phyloP scores from a whole-genome alignment of 2,888 invertebrate genomes.

The Bellardia pandia region DNA sequence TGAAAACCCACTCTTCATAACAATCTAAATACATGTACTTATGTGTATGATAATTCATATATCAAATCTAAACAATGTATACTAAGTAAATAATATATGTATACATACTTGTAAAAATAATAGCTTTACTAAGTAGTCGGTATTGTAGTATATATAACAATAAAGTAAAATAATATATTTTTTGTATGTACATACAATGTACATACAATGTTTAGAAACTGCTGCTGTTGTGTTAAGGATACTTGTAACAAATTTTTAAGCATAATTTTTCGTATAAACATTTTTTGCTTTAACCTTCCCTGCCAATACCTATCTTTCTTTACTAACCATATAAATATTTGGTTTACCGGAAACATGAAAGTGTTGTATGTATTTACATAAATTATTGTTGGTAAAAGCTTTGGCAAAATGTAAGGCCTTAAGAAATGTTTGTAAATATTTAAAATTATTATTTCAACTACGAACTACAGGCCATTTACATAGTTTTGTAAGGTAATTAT shows the following conservation, averaged over 20 bases:
- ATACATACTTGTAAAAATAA: background rate
- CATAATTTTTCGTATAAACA: background rate
- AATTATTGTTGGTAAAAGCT: slow-evolving; percentile 2
- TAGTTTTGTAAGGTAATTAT: too few species aligned
- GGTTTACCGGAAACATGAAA: slow-evolving; percentile 26
- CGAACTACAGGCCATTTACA: too few species aligned
- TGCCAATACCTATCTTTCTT: background rate
- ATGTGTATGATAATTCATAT: slow-evolving; percentile 22
- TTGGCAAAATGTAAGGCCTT: background rate
- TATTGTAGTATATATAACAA: background rate
- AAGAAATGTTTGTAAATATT: slow-evolving; percentile 7
- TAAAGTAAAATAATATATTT: background rate
- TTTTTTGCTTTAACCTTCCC: background rate
- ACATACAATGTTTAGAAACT: too few species aligned
- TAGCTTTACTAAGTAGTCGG: background rate
- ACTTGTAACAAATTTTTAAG: slow-evolving; percentile 14
- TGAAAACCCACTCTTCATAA: slow-evolving; percentile 12
- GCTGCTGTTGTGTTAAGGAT: background rate
- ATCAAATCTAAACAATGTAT: slow-evolving; percentile 19
- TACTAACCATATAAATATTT: slow-evolving; percentile 5
- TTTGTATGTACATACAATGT: background rate
- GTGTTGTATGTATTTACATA: slow-evolving; percentile 38
- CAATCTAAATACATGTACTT: background rate
- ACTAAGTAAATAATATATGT: background rate
- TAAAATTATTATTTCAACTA: background rate